These are phyloP conservation scores for Passer domesticus DNA, from an alignment of 2,113 vertebrate genomes.

Conservation along the genomic window DNA sequence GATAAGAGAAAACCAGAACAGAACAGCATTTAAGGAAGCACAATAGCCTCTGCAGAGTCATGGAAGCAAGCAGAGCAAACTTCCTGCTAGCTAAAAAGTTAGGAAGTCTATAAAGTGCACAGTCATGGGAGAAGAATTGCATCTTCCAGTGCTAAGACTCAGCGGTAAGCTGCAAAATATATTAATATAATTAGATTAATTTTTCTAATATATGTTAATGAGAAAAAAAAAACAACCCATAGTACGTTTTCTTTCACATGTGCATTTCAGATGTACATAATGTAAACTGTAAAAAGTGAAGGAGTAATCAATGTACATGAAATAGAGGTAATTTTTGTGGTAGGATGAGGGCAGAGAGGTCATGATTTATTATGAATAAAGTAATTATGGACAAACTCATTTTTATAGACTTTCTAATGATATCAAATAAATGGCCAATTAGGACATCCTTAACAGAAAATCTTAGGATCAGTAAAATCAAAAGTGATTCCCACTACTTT, in stretches of 20 bases:
- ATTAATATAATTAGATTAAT: not conserved
- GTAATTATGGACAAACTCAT: not conserved
- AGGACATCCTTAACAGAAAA: not conserved
- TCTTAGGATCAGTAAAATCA: not conserved
- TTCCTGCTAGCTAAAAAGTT: not conserved
- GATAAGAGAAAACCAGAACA: not conserved
- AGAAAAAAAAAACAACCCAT: not conserved
- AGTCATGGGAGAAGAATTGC: not conserved
- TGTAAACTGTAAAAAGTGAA: not conserved
- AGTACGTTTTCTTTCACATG: not conserved
- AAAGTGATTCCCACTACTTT: not conserved
- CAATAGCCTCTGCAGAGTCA: not conserved
- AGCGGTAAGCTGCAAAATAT: not conserved
- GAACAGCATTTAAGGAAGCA: not conserved
- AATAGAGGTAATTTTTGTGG: not conserved
- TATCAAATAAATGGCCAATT: not conserved
- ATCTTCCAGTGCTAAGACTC: not conserved
- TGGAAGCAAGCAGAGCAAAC: not conserved
- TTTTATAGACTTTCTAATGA: not conserved
- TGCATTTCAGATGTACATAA: not conserved
- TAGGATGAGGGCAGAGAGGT: not conserved
- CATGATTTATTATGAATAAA: not conserved
- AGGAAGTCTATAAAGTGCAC: not conserved
- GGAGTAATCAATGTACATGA: not conserved
- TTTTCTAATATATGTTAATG: not conserved